Evolutionary conservation across 2,888 invertebrate species (phyloP).

Genomic region (Oxystoma pomonae): DNA sequence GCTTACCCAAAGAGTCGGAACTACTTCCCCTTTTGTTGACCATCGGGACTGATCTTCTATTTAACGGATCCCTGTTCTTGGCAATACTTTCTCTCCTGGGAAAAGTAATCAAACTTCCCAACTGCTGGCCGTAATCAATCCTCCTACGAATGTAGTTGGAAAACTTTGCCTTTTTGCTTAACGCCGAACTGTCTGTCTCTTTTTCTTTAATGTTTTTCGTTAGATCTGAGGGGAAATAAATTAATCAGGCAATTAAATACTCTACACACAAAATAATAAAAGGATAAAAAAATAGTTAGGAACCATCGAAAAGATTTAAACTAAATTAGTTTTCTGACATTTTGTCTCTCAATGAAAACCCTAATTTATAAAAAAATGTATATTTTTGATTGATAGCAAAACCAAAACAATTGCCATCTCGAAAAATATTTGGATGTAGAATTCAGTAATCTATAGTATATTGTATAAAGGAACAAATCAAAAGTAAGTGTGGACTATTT

Average conservation of each 20-base stretch:
- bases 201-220: slow-evolving; percentile 45
- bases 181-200: slow-evolving; percentile 47
- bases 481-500: too few relatives aligned
- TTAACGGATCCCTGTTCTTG: slow-evolving; percentile 39
- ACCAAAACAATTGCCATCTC: too few relatives aligned
- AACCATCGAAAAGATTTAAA: too few relatives aligned
- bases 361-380: too few relatives aligned
- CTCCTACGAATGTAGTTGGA: slow-evolving; percentile 34
- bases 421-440: too few relatives aligned
- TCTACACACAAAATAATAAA: neutral
- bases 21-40: slow-evolving; percentile 46
- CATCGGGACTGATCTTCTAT: slow-evolving; percentile 42
- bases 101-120: slow-evolving; percentile 44
- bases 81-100: slow-evolving; percentile 40
- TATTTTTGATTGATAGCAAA: too few relatives aligned
- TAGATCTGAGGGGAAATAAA: too few relatives aligned
- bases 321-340: too few relatives aligned
- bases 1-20: slow-evolving; percentile 46
- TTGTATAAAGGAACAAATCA: too few relatives aligned
- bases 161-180: slow-evolving; percentile 55
- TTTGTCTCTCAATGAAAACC: too few relatives aligned
- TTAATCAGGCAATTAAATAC: too few relatives aligned
- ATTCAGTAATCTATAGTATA: too few relatives aligned
- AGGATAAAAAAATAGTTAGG: neutral
- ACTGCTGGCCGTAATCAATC: slow-evolving; percentile 44